Evolutionary conservation across 1,140 invertebrate species (phyloP), one percentile per base, ranked within the genome.

Genomic region (Drosophila novamexicana): DNA sequence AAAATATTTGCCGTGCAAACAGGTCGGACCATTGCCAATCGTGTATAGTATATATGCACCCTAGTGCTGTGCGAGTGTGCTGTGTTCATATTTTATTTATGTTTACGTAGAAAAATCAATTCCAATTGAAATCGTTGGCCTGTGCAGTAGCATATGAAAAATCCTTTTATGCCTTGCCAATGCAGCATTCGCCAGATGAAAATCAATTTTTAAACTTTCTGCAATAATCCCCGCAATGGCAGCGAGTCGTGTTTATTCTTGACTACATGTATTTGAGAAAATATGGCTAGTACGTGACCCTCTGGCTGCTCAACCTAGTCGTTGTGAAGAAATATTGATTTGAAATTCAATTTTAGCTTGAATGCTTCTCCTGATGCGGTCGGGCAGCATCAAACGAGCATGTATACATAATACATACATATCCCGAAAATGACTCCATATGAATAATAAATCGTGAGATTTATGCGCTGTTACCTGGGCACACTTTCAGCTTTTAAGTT

Each of bases 81-180:
- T 61, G 53, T 71, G 74, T 84, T 89, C 84, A 89, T 89, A 90
- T 90, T 89, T 89, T 89, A 89, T 89, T 89, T 84, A 89, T 89
- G 77, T 89, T 89, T 89, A 89, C 84, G 68, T 84, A 57, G 61
- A 84, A 77, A 88, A 89, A 89, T 89, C 84, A 89, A 89, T 89
- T 89, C 84, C 70, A 73, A 84, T 78, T 78, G 75, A 69, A 77
- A 73, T 49, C 74, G 68, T 59, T 57, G 37, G 39, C 22, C 61
- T 61, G 18, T 39, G 58, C 53, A 62, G 45, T 57, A 77, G 64
- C 49, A 74, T 75, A 75, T 75, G 80, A 75, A 71, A 80, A 89
- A 89, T 89, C 84, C 84, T 89, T 89, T 88, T 88, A 78, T 83
- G 65, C 40, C 53, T 67, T 36, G 16, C 47, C 56, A n/a, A 67